Evolutionary conservation across 1,140 invertebrate genomes (phyloP), one percentile per base, ranked within the genome.

Genomic region (Meloidogyne floridensis): DNA sequence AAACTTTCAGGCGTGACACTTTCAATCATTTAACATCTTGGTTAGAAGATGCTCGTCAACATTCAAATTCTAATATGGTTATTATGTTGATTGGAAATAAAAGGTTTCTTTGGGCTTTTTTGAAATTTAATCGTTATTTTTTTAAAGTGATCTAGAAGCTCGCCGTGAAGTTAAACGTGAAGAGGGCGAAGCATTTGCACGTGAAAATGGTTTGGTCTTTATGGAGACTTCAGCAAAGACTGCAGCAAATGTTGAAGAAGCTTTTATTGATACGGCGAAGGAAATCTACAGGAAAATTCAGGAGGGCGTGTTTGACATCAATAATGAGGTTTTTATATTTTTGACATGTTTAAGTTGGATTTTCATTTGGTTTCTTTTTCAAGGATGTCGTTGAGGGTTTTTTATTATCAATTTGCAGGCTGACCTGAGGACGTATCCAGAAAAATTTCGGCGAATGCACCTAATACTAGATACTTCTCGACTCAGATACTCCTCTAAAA

Each of bases 141-240:
- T 87, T 86, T 75, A 85, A 10, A 96, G 96, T 93, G 97, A 99
- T 93, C 92, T 99, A 81, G 98, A 99, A 90, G 95, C 95, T 13
- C 93, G 96, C 86, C 93, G 98, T 88, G 97, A 99, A 92, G 97
- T 99, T 0, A 97, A 95, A 91, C 96, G 96, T 89, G 97, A 99
- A 91, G 98, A 99, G 91, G 98, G 98, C 20, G 97, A 99, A 91
- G 95, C 96, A 76, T 99, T 99, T 92, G 98, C 98, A 43, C 93
- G 96, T 73, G 98, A 99, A 91, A 97, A 99, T 92, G 96, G 96
- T 20, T 92, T 99, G 18, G 96, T 99, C 20, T 99, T 99, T 91
- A 99, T 99, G 97, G 98, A 99, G 92, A 99, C 98, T 0, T 98
- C 97, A 18, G 98, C 98, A 7, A 98, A 99, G 90, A 99, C 98